These are phyloP conservation scores for Pycnomerus fuliginosus DNA, from an alignment of 2,888 invertebrate genomes.

Conservation along the genomic window DNA sequence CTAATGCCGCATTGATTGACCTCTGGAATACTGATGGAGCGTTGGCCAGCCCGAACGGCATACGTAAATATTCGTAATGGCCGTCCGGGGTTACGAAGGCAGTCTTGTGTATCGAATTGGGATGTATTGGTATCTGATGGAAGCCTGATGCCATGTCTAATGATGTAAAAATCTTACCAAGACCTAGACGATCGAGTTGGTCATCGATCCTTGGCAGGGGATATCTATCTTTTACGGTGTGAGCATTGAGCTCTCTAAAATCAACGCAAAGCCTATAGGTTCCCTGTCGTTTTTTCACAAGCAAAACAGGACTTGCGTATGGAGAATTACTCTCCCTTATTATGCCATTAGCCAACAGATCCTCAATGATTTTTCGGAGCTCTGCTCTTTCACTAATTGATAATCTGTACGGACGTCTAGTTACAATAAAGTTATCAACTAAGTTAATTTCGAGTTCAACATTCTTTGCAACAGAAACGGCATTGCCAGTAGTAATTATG, in stretches of 20 bases:
- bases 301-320: constrained; percentile 22
- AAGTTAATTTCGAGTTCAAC: constrained; percentile 14
- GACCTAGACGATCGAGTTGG: constrained; percentile 22
- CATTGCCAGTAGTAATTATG: constrained; percentile 2
- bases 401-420: constrained; percentile 22
- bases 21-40: constrained; percentile 38
- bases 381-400: constrained; percentile 15
- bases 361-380: constrained; percentile 19
- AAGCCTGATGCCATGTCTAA: constrained; percentile 36
- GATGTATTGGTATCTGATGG: constrained; percentile 36
- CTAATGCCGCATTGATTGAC: constrained; percentile 32
- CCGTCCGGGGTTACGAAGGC: constrained; percentile 41
- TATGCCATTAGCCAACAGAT: constrained; percentile 20
- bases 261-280: constrained; percentile 24
- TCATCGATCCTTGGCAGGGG: too few species aligned
- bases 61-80: constrained; percentile 33
- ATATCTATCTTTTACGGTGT: constrained; percentile 23
- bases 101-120: constrained; percentile 35
- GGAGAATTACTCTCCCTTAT: constrained; percentile 22
- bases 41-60: constrained; percentile 41
- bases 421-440: constrained; percentile 17
- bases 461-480: constrained; percentile 15
- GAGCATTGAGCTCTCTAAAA: constrained; percentile 17
- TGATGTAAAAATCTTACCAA: constrained; percentile 26
- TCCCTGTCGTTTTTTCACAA: constrained; percentile 23